Percentiles rank a stretch among this genome's conserved stretches.
Conservation (phyloP, 2,888 invertebrate species). For the Lasius fuliginosus region DNA sequence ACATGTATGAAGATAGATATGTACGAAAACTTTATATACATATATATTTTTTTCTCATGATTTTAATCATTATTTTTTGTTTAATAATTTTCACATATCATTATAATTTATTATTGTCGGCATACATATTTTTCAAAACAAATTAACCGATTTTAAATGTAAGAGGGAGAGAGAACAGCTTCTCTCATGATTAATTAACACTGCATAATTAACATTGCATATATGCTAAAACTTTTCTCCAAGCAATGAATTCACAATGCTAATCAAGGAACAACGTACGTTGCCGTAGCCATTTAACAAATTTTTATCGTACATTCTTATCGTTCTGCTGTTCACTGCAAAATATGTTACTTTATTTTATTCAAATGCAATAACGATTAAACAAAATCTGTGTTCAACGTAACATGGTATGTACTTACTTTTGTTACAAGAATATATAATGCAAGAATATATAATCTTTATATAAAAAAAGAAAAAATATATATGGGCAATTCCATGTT, state of each 20-base stretch:
- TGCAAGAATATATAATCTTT: too few relatives aligned
- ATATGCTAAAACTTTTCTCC: background rate
- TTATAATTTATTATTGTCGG: background rate
- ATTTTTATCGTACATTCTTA: background rate
- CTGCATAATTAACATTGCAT: background rate
- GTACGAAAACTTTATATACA: background rate
- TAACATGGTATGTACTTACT: background rate
- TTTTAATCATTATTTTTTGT: background rate
- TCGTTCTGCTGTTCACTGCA: background rate
- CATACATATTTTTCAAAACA: background rate
- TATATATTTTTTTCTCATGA: background rate
- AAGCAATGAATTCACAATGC: background rate
- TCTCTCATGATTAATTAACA: conserved; percentile 8
- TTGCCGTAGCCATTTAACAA: background rate
- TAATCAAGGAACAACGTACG: conserved; percentile 6
- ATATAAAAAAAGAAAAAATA: too few relatives aligned
- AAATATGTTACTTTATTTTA: conserved; percentile 36
- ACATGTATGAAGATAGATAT: background rate
- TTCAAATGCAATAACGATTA: conserved; percentile 55
- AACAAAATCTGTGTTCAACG: conserved; percentile 52
- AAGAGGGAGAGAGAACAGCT: background rate
- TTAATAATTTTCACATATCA: background rate
- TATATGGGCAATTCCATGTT: too few relatives aligned
- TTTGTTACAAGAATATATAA: conserved; percentile 9
- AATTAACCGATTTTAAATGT: conserved; percentile 1